phyloP scores from a whole-genome alignment of 2,113 vertebrate genomes.

The Ptychochromis oligacanthus region DNA sequence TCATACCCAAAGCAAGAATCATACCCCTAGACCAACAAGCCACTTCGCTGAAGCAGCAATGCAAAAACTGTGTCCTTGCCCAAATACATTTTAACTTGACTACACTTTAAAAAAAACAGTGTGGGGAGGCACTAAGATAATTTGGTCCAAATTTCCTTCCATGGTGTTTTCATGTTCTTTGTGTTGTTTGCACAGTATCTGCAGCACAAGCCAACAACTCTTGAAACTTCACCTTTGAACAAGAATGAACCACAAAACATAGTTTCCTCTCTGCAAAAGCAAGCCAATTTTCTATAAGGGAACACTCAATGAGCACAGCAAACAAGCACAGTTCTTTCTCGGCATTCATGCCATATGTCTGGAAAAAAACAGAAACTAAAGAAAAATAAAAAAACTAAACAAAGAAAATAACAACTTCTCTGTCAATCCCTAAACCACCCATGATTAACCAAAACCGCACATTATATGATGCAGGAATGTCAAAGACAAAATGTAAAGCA shows the following conservation, averaged over 20 bases:
- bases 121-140: not conserved
- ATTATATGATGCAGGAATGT: conserved; percentile 7
- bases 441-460: not conserved
- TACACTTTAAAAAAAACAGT: not conserved
- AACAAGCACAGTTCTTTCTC: conserved; percentile 1
- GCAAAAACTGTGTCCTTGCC: not conserved
- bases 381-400: conserved; percentile 5
- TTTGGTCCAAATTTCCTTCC: not conserved
- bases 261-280: conserved; percentile 22
- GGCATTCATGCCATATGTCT: conserved; percentile 1
- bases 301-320: conserved; percentile 24
- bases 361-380: not conserved
- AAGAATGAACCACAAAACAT: conserved; percentile 22
- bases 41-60: too few relatives aligned
- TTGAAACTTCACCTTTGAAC: conserved; percentile 29
- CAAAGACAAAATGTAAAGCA: not conserved
- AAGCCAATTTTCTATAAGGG: not conserved
- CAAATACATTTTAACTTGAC: not conserved
- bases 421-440: not conserved
- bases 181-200: not conserved
- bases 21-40: too few relatives aligned
- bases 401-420: not conserved
- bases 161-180: not conserved
- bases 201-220: not conserved
- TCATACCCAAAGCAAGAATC: too few relatives aligned